Conservation (phyloP, 2,888 invertebrate genomes). For the Portevinia maculata region DNA sequence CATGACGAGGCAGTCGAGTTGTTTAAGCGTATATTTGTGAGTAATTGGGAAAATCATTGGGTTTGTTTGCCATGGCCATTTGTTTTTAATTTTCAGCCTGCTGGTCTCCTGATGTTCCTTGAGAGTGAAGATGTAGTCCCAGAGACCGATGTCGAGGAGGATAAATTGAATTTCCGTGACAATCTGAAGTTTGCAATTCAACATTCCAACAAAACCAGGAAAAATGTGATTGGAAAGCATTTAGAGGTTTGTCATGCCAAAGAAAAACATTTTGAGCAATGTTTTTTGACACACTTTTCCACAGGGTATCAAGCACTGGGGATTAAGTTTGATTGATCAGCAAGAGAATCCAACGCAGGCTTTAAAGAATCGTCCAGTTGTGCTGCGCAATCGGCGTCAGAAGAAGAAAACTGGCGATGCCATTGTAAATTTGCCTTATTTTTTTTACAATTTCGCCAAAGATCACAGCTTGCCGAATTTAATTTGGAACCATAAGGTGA, state of each 20-base stretch:
- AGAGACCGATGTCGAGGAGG: constrained; percentile 86
- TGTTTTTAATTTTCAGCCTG: constrained; percentile 86
- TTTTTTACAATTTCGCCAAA: constrained; percentile 96
- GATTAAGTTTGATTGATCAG: constrained; percentile 83
- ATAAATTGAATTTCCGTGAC: constrained; percentile 91
- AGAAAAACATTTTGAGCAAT: neutral
- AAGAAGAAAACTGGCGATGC: constrained; percentile 81
- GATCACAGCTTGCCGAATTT: constrained; percentile 98
- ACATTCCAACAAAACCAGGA: constrained; percentile 87
- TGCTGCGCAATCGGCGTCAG: constrained; percentile 93
- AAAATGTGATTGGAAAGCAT: constrained; percentile 92
- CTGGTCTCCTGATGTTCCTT: constrained; percentile 94
- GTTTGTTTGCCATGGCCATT: neutral
- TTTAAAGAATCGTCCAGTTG: constrained; percentile 90
- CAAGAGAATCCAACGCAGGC: constrained; percentile 81
- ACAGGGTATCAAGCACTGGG: constrained; percentile 87
- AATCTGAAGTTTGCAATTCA: constrained; percentile 97
- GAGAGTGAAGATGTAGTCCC: constrained; percentile 92
- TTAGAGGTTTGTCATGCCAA: constrained; percentile 85
- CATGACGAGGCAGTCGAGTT: constrained; percentile 95
- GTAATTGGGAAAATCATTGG: constrained; percentile 66
- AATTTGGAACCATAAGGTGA: constrained; percentile 98
- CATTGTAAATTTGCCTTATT: constrained; percentile 86
- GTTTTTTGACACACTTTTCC: constrained; percentile 2
- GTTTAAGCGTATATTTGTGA: constrained; percentile 93